A percentile compares a stretch with the other conserved stretches of the same genome.
Conservation (phyloP, 2,113 vertebrate genomes). For the Pedionomus torquatus region DNA sequence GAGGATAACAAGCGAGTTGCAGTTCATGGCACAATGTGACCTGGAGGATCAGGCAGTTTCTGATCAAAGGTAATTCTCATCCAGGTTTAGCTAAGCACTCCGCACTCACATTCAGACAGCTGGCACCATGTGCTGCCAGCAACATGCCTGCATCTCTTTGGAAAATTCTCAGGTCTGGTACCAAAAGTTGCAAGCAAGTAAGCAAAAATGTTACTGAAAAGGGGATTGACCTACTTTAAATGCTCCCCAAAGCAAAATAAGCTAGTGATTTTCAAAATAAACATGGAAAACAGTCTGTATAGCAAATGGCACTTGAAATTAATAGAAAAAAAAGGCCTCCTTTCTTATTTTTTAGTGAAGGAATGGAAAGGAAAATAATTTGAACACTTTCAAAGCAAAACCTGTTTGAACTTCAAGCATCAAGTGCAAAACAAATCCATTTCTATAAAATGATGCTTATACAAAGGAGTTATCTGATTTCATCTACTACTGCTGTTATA, state of each 20-base stretch:
- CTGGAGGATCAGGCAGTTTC: neutral
- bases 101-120: accelerated
- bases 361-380: neutral
- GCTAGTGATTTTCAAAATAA: neutral
- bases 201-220: neutral
- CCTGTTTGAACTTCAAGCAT: neutral
- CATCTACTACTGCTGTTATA: neutral
- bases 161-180: neutral
- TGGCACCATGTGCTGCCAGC: neutral
- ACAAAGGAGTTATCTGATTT: neutral
- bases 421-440: neutral
- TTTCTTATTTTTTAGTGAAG: neutral
- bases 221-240: neutral
- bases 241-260: neutral
- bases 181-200: neutral
- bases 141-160: neutral
- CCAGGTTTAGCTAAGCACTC: neutral
- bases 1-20: neutral
- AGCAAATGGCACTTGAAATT: neutral
- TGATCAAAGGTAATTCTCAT: neutral
- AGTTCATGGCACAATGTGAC: accelerated
- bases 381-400: neutral
- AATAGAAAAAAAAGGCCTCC: neutral
- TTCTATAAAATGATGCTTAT: neutral
- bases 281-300: neutral